Conservation (phyloP, 2,113 vertebrate genomes). For the Heteronetta atricapilla region DNA sequence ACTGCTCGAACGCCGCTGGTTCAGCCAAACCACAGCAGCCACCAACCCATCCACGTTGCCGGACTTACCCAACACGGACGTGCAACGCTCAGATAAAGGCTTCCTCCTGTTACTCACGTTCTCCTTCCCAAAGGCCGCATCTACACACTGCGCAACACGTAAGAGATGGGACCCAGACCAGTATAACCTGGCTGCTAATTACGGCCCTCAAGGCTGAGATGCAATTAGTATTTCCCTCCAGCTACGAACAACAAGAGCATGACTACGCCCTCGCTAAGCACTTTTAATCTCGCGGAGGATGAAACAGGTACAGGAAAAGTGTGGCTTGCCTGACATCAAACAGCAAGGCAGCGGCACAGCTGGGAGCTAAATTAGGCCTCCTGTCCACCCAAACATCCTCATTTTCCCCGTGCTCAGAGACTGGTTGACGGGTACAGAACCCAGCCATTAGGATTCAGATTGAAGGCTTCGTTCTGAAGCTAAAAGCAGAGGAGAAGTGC, state of each 20-base stretch:
- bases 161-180: background rate
- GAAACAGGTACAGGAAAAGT: background rate
- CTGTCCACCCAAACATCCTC: background rate
- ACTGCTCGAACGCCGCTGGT: background rate
- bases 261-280: background rate
- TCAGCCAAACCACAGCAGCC: background rate
- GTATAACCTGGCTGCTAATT: slow-evolving; percentile 51
- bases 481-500: background rate
- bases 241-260: background rate
- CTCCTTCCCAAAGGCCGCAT: background rate
- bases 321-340: background rate
- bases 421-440: background rate
- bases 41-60: background rate
- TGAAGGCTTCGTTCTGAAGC: background rate
- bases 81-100: background rate
- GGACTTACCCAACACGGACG: background rate
- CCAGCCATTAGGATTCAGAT: background rate
- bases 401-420: background rate
- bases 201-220: background rate
- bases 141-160: accelerated
- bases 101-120: slow-evolving; percentile 10
- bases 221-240: background rate
- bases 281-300: background rate
- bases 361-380: background rate
- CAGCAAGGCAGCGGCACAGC: background rate